Percentiles rank a stretch among this genome's conserved stretches.
Conservation (phyloP, 2,113 vertebrate genomes). For the Atrichornis clamosus region DNA sequence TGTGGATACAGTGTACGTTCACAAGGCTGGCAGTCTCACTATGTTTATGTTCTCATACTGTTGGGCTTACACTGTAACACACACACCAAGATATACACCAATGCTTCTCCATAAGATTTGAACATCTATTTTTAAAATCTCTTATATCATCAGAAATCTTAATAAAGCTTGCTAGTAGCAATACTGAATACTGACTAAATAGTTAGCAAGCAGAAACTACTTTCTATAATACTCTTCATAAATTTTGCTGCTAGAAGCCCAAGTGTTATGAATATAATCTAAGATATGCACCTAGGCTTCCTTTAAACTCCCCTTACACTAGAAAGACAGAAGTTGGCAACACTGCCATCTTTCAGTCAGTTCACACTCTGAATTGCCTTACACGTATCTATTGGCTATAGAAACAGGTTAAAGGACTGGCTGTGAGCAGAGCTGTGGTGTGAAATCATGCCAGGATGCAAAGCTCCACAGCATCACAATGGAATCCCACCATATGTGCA, state of each 20-base stretch:
- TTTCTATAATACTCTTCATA: not conserved
- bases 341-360: not conserved
- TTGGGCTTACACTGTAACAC: not conserved
- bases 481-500: not conserved
- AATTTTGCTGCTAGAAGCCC: not conserved
- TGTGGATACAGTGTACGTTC: not conserved
- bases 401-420: not conserved
- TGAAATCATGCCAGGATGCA: rapidly evolving
- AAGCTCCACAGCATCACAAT: rapidly evolving
- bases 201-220: not conserved
- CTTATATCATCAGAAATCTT: not conserved
- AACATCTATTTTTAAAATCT: not conserved
- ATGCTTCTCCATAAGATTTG: not conserved
- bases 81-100: not conserved
- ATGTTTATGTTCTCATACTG: not conserved
- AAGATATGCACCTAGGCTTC: not conserved
- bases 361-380: not conserved
- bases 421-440: not conserved
- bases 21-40: not conserved
- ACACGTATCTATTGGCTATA: not conserved
- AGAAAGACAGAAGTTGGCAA: not conserved
- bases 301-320: not conserved
- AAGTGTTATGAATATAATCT: not conserved
- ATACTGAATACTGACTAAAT: not conserved
- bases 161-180: not conserved